Conservation (phyloP, 2,888 invertebrate species). For the Tetragonula carbonaria region DNA sequence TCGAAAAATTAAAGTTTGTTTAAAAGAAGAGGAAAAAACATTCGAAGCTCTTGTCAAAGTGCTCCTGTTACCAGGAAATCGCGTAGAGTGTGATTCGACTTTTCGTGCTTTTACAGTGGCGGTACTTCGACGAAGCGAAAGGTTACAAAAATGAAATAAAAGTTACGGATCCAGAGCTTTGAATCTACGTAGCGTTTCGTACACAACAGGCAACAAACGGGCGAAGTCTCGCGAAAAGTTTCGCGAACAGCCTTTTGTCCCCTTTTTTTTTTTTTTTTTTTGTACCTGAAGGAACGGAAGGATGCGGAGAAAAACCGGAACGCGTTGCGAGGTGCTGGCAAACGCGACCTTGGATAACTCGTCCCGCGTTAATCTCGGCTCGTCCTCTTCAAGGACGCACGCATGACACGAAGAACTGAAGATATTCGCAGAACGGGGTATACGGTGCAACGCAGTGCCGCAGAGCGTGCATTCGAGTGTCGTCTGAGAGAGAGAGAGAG, state of each 20-base stretch:
- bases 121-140: too few species aligned
- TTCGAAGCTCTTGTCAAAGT: too few species aligned
- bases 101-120: too few species aligned
- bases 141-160: too few species aligned
- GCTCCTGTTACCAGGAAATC: too few species aligned
- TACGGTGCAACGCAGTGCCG: slow-evolving; percentile 8
- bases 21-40: too few species aligned
- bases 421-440: slow-evolving; percentile 34
- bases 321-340: slow-evolving; percentile 37
- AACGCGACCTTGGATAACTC: slow-evolving; percentile 65
- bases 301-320: slow-evolving; percentile 14
- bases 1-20: too few species aligned
- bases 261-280: neutral
- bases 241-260: neutral
- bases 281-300: neutral
- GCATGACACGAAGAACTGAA: slow-evolving; percentile 17
- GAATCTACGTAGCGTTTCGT: too few species aligned
- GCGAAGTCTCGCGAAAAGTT: neutral
- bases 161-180: too few species aligned
- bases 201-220: neutral
- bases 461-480: slow-evolving; percentile 44
- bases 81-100: too few species aligned
- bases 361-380: slow-evolving; percentile 57
- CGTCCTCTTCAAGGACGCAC: slow-evolving; percentile 54
- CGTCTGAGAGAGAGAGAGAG: slow-evolving; percentile 44